Base-by-base conservation (phyloP, 2,888 invertebrate genomes). In the Tupiocoris notatus region DNA sequence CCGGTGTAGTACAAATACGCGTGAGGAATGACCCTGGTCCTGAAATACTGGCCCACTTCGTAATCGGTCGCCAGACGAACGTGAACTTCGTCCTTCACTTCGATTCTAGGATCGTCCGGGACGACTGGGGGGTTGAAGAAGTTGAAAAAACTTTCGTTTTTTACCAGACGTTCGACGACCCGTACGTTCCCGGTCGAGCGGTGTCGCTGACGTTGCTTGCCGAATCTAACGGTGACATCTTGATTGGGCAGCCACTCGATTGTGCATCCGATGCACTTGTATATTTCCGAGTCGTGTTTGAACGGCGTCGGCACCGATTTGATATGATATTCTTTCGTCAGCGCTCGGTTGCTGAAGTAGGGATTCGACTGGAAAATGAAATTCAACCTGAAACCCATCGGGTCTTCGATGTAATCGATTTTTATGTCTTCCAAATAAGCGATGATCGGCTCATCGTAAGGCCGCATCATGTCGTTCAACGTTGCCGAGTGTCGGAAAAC, bases 201-300 rank as follows among this genome's bases (percentile, higher is more conserved):
- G 85, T 98, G 98, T 85, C 98, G 98, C 86, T 98, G 98, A 86
- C 96, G 97, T 89, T 98, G 98, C 84, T 95, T 95, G 80, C 98
- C 92, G 54, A 93, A 93, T 86, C 97, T 98, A 66, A 97, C 90
- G 0, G 99, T 99, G 54, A 98, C 92, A 84, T 99, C 97, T 87
- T 97, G 98, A 81, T 94, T 56, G 23, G 64, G 75, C 2, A 62
- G 17, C 75, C 75, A 75, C 6, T 96, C 93, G 82, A 99, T 98
- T 80, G 89, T 89, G 83, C 96, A 97, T 22, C 98, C 96, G 65
- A 64, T 23, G 89, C 92, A 94, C 82, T 91, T 95, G 85, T 89
- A 92, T 82, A 98, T 96, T 85, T 95, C 95, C 1, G 96, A 98
- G 77, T 96, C 98, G 21, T 92, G 96, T 85, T 91, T 94, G 81